These are phyloP conservation scores for Peromyscus eremicus DNA, from an alignment of 2,797 vertebrate species.

Conservation along the genomic window DNA sequence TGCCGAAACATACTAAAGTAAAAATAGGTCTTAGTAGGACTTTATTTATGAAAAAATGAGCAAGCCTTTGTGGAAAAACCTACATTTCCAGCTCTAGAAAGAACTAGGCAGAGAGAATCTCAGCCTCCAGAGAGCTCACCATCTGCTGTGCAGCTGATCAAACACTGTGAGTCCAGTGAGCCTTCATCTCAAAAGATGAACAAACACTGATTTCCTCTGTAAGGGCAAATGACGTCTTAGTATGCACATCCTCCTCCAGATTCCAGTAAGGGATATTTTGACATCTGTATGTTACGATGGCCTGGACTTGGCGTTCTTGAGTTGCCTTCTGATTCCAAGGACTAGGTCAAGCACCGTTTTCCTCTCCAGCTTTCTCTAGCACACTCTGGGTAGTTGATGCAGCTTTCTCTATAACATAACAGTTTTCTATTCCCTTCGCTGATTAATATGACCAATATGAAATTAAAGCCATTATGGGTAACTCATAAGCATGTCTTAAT, in stretches of 20 bases:
- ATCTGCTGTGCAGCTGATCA: background rate
- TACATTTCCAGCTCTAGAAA: background rate
- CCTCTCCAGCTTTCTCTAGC: background rate
- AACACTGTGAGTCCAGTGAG: background rate
- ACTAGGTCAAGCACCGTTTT: background rate
- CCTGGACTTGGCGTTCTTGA: background rate
- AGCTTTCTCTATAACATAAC: background rate
- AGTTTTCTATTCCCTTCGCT: background rate
- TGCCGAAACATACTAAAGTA: background rate
- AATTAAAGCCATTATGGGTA: background rate
- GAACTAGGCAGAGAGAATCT: background rate
- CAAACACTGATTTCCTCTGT: background rate
- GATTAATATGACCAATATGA: background rate
- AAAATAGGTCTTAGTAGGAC: background rate
- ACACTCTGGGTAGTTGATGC: background rate
- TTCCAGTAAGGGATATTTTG: background rate
- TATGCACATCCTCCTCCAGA: background rate
- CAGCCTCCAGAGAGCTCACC: background rate
- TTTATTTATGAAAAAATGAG: slow-evolving; percentile 4
- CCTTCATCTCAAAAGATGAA: background rate
- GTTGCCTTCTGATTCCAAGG: background rate
- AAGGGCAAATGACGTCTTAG: background rate
- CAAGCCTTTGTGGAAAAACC: background rate
- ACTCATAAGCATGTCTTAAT: background rate
- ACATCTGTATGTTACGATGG: background rate